Percentiles rank a stretch among this genome's conserved stretches.
Conservation (phyloP, 2,797 vertebrate genomes). For the Moxostoma hubbsi region DNA sequence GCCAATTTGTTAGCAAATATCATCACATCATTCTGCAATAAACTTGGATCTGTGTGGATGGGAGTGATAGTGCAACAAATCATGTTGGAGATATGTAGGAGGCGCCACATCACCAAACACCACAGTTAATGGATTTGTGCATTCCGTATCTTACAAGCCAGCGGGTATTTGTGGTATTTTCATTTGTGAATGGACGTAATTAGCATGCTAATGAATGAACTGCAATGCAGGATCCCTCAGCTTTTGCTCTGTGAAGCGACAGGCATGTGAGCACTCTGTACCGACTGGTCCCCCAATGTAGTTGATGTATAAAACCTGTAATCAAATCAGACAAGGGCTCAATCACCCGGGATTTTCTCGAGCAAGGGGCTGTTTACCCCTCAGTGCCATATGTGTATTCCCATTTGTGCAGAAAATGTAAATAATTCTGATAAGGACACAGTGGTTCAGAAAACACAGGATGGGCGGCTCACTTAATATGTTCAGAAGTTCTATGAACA, state of each 20-base stretch:
- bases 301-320: slow-evolving; percentile 67
- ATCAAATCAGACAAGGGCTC: slow-evolving; percentile 65
- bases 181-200: slow-evolving; percentile 61
- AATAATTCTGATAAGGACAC: slow-evolving; percentile 57
- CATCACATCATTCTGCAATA: slow-evolving; percentile 42
- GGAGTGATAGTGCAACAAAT: slow-evolving; percentile 39
- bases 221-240: slow-evolving; percentile 50
- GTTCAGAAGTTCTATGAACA: slow-evolving; percentile 39
- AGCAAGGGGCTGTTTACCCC: slow-evolving; percentile 54
- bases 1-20: slow-evolving; percentile 50
- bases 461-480: slow-evolving; percentile 32
- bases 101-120: slow-evolving; percentile 27
- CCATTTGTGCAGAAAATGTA: slow-evolving; percentile 63
- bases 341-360: slow-evolving; percentile 57
- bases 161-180: slow-evolving; percentile 53
- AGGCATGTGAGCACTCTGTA: slow-evolving; percentile 38
- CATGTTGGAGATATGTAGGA: slow-evolving; percentile 41
- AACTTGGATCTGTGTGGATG: slow-evolving; percentile 38
- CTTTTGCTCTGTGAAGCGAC: slow-evolving; percentile 51
- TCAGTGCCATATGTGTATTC: slow-evolving; percentile 55
- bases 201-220: slow-evolving; percentile 64
- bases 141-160: slow-evolving; percentile 35
- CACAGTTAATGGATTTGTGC: slow-evolving; percentile 42
- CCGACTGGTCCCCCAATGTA: slow-evolving; percentile 46
- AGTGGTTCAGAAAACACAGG: slow-evolving; percentile 49